Percentiles rank a stretch among this genome's conserved stretches.
These are phyloP conservation scores for Antheraea yamamai DNA, from an alignment of 2,888 invertebrate genomes.

Conservation along the genomic window DNA sequence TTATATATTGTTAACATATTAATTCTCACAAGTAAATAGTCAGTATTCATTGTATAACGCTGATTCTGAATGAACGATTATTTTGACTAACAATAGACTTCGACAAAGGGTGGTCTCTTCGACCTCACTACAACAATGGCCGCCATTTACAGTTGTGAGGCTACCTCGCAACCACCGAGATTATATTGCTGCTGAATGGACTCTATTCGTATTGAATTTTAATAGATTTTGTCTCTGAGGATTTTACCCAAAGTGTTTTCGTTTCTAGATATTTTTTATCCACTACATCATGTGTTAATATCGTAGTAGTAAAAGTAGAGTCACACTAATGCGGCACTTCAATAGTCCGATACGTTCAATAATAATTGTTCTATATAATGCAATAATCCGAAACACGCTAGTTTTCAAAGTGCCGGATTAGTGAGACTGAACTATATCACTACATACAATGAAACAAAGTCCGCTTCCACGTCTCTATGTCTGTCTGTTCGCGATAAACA, in stretches of 20 bases:
- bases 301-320: too few relatives aligned
- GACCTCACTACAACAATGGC: conserved; percentile 30
- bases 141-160: conserved; percentile 26
- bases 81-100: conserved; percentile 30
- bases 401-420: too few relatives aligned
- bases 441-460: too few relatives aligned
- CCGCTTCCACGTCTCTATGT: too few relatives aligned
- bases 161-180: conserved; percentile 16
- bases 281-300: background rate
- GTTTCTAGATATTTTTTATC: background rate
- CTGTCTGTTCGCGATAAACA: too few relatives aligned
- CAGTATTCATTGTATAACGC: conserved; percentile 13
- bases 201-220: conserved; percentile 11
- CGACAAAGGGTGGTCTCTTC: conserved; percentile 32
- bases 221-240: background rate
- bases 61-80: conserved; percentile 31
- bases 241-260: background rate
- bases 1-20: conserved; percentile 1
- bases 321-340: too few relatives aligned
- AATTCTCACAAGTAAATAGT: conserved; percentile 5
- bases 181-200: conserved; percentile 16
- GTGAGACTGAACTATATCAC: too few relatives aligned
- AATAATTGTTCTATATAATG: too few relatives aligned
- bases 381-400: too few relatives aligned
- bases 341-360: too few relatives aligned